A percentile compares a stretch with the other conserved stretches of the same genome.
phyloP scores from a whole-genome alignment of 2,113 vertebrate species.

The Crotalus viridis region DNA sequence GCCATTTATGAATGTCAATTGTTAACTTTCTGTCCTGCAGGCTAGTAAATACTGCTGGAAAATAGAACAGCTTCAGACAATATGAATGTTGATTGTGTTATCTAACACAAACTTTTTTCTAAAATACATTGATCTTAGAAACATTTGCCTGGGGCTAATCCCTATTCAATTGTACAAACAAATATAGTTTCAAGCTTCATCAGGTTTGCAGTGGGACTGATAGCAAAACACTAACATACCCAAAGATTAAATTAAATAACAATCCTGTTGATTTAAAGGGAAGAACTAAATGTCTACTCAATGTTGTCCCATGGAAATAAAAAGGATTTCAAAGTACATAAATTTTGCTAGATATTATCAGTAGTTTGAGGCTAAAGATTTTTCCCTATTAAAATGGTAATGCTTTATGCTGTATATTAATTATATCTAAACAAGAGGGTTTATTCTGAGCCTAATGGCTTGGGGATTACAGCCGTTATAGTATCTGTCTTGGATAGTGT shows the following conservation, averaged over 20 bases:
- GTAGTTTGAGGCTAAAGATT: background rate
- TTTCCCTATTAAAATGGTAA: background rate
- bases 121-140: background rate
- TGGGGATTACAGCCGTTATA: background rate
- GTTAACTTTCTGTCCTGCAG: background rate
- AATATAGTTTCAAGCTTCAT: background rate
- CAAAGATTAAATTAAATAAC: background rate
- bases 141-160: background rate
- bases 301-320: background rate
- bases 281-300: background rate
- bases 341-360: background rate
- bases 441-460: background rate
- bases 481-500: background rate
- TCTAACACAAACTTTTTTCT: background rate
- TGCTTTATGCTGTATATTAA: background rate
- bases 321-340: background rate
- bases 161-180: background rate
- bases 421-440: background rate
- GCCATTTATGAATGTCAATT: background rate
- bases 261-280: background rate
- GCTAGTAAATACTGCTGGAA: background rate
- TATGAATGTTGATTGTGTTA: background rate
- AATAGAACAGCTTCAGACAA: background rate
- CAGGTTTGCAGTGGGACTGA: background rate
- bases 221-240: background rate